phyloP scores from a whole-genome alignment of 2,797 vertebrate genomes.

The Mallotus villosus region DNA sequence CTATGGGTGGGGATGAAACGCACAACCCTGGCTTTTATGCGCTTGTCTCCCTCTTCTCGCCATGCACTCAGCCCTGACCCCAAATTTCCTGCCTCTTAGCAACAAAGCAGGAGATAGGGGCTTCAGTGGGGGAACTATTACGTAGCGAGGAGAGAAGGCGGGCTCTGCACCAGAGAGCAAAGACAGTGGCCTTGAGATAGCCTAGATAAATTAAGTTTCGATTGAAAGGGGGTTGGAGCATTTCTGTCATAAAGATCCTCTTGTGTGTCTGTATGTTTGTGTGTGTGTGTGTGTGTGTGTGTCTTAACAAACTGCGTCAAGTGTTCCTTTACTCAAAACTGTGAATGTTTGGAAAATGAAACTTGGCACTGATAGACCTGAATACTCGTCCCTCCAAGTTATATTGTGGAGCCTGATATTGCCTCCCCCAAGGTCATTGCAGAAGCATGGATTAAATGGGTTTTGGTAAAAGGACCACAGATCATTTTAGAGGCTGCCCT shows the following conservation, averaged over 20 bases:
- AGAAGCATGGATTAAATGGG: too few relatives aligned
- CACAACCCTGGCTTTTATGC: conserved; percentile 8
- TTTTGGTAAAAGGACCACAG: neutral
- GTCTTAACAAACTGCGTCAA: too few relatives aligned
- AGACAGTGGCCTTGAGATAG: neutral
- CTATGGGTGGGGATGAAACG: conserved; percentile 9
- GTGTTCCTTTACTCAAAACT: too few relatives aligned
- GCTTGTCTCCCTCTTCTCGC: conserved; percentile 8
- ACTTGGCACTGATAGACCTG: too few relatives aligned
- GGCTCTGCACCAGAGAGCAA: neutral
- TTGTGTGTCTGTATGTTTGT: too few relatives aligned
- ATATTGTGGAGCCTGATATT: too few relatives aligned
- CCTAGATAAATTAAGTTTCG: neutral
- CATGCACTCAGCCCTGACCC: conserved; percentile 6
- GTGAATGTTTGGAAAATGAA: too few relatives aligned
- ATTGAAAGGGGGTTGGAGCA: neutral
- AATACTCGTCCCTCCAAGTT: too few relatives aligned
- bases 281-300: too few relatives aligned
- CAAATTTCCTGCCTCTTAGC: conserved; percentile 10
- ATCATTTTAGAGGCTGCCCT: neutral
- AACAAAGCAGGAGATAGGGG: conserved; percentile 4
- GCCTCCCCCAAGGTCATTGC: too few relatives aligned
- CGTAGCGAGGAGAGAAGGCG: neutral
- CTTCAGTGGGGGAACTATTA: neutral
- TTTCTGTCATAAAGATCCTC: too few relatives aligned